These are phyloP conservation scores for Euphonia xanthogaster DNA, from an alignment of 2,797 vertebrate genomes.

Conservation along the genomic window DNA sequence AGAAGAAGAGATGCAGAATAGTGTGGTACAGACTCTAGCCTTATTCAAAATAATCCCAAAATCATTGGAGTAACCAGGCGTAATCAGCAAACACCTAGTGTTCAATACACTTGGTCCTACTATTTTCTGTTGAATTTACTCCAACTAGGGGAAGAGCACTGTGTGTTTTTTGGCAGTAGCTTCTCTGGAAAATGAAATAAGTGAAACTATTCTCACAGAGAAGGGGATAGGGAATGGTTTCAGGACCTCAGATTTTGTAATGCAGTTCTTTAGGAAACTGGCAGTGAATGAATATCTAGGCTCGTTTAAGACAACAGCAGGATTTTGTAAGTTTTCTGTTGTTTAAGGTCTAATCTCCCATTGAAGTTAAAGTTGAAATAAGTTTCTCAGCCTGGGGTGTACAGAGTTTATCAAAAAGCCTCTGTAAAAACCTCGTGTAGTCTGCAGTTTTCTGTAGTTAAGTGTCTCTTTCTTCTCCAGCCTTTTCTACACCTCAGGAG, in stretches of 20 bases:
- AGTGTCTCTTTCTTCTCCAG: not conserved
- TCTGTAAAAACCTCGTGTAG: not conserved
- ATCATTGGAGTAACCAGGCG: not conserved
- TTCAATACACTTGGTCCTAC: not conserved
- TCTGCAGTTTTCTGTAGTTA: not conserved
- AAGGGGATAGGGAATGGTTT: not conserved
- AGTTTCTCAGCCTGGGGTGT: not conserved
- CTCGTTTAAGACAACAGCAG: not conserved
- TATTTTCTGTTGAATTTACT: constrained; percentile 16
- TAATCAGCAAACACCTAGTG: not conserved
- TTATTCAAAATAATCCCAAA: not conserved
- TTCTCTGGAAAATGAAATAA: constrained; percentile 41
- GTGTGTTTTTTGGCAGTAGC: constrained; percentile 16
- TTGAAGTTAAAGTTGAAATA: not conserved
- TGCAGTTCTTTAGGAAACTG: not conserved
- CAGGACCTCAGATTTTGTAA: not conserved
- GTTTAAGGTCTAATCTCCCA: not conserved
- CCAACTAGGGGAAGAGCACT: not conserved
- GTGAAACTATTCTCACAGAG: not conserved
- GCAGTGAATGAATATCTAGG: not conserved
- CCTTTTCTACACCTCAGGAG: not conserved
- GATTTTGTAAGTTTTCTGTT: not conserved
- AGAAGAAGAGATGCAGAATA: not conserved
- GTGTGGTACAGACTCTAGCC: not conserved
- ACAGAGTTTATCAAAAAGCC: not conserved